Conservation (phyloP, 2,888 invertebrate genomes). For the Lochmaea crataegi region DNA sequence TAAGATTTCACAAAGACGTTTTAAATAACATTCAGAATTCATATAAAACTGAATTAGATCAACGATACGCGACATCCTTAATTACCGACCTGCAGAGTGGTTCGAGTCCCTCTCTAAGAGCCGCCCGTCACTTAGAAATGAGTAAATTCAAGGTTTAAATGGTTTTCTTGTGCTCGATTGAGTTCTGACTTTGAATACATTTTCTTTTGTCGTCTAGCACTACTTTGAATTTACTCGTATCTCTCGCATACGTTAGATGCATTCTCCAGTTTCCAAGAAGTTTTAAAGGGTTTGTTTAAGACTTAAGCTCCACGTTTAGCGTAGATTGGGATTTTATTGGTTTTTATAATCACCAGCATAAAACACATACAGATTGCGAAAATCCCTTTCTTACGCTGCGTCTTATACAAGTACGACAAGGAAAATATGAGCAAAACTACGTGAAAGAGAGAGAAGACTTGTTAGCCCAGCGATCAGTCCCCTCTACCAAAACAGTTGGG, state of each 20-base stretch:
- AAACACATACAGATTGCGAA: no score
- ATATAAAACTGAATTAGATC: neutral
- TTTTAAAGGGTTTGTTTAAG: constrained; percentile 1
- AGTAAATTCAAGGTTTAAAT: constrained; percentile 3
- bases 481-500: no score
- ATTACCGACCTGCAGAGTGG: neutral
- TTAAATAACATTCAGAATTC: neutral
- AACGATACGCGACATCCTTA: neutral
- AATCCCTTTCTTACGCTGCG: no score
- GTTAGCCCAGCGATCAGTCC: no score
- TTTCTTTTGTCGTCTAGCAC: constrained; percentile 7
- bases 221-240: constrained; percentile 14
- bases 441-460: no score
- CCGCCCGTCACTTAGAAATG: neutral
- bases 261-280: constrained; percentile 6
- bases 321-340: neutral
- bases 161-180: constrained; percentile 8
- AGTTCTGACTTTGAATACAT: constrained; percentile 4
- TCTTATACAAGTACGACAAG: no score
- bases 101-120: neutral
- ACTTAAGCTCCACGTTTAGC: neutral
- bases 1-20: neutral
- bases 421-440: no score
- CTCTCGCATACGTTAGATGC: constrained; percentile 5
- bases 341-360: neutral